These are phyloP conservation scores for Acronicta aceris DNA, from an alignment of 2,888 invertebrate species.

Conservation along the genomic window DNA sequence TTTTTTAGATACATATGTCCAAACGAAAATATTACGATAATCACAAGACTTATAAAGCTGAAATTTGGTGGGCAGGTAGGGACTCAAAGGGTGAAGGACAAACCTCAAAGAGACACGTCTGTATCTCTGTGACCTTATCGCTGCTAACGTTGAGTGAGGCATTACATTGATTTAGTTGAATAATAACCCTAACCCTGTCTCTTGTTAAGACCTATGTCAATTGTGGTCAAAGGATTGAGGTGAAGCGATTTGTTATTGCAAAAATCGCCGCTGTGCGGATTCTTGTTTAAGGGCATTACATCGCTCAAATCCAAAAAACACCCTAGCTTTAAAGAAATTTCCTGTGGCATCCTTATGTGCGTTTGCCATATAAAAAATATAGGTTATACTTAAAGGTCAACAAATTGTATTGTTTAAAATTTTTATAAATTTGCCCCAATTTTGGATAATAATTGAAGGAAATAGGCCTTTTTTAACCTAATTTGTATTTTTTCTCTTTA, in stretches of 20 bases:
- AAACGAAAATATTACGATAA: constrained; percentile 32
- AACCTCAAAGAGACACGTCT: constrained; percentile 40
- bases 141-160: constrained; percentile 42
- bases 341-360: too few relatives aligned
- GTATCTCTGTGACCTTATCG: constrained; percentile 36
- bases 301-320: too few relatives aligned
- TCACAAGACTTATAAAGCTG: constrained; percentile 15
- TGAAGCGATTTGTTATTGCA: background rate
- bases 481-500: too few relatives aligned
- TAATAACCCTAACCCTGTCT: constrained; percentile 7
- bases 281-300: too few relatives aligned
- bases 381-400: too few relatives aligned
- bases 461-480: too few relatives aligned
- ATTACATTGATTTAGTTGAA: constrained; percentile 39
- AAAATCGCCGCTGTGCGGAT: too few relatives aligned
- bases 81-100: constrained; percentile 37
- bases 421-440: too few relatives aligned
- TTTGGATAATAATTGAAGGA: too few relatives aligned
- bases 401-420: too few relatives aligned
- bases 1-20: constrained; percentile 29
- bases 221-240: background rate
- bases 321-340: too few relatives aligned
- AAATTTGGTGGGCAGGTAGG: constrained; percentile 30
- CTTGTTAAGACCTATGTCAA: background rate
- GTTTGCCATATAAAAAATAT: too few relatives aligned